phyloP scores from a whole-genome alignment of 2,888 invertebrate species.

The Neoscelio sp. region DNA sequence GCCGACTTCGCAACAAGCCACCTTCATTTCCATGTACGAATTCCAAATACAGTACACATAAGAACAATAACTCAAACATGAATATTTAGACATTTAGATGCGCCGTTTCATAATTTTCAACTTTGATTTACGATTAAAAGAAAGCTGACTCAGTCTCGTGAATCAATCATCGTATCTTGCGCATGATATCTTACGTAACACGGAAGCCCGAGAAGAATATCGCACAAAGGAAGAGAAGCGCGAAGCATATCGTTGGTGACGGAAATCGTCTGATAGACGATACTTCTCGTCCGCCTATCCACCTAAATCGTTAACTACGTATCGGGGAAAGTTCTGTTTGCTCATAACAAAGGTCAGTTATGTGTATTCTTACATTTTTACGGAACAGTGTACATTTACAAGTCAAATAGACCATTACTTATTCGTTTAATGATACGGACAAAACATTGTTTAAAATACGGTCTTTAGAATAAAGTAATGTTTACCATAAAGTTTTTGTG shows the following conservation, averaged over 20 bases:
- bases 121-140: slow-evolving; percentile 40
- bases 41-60: neutral
- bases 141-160: slow-evolving; percentile 56
- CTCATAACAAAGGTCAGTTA: slow-evolving; percentile 44
- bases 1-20: neutral
- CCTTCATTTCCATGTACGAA: neutral
- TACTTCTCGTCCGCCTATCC: slow-evolving; percentile 41
- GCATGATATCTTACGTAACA: slow-evolving; percentile 62
- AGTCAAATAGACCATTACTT: no score
- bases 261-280: slow-evolving; percentile 64
- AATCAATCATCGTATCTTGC: slow-evolving; percentile 59
- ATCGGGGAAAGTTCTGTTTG: slow-evolving; percentile 52
- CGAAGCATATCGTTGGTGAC: slow-evolving; percentile 46
- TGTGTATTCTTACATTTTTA: slow-evolving; percentile 47
- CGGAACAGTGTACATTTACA: slow-evolving; percentile 39
- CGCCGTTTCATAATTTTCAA: slow-evolving; percentile 20
- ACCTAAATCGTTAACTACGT: slow-evolving; percentile 16
- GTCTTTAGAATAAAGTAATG: no score
- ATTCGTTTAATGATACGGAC: no score
- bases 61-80: slow-evolving; percentile 4
- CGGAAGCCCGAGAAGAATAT: slow-evolving; percentile 51
- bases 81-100: slow-evolving; percentile 27
- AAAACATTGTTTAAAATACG: no score
- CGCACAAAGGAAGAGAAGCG: slow-evolving; percentile 37
- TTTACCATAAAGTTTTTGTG: slow-evolving; percentile 14